Base-by-base conservation (phyloP, 2,888 invertebrate species). In the Teleogryllus oceanicus region DNA sequence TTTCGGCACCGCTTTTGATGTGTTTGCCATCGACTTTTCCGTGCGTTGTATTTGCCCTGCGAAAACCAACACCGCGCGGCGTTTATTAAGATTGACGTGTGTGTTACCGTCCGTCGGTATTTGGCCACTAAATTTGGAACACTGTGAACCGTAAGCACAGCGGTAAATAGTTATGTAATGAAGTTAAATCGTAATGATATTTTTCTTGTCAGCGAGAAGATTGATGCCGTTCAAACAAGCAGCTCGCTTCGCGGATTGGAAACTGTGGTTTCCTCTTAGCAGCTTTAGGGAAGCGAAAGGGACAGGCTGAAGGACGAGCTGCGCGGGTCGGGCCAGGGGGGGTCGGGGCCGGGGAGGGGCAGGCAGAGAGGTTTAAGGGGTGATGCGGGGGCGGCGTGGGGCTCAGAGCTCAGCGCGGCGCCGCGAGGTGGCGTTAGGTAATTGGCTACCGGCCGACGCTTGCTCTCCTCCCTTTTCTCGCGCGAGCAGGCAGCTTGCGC, bases 181-280 rank as follows among this genome's bases (percentile, higher is more conserved):
- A 62, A 13, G 62, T 37, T 62, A 62, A 62, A 62, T 62, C 13
- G 62, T 62, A 62, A 62, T 62, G 62, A 4, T 62, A 62, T 62
- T 62, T 62, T 62, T n/a, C 62, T 62, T 62, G 62, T 62, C 62
- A 62, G 16, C n/a, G 37, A n/a, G 62, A 62, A 62, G 62, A 62
- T 62, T 62, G 62, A 62, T 62, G 62, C 16, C 62, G 62, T n/a
- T 62, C 62, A n/a, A 62, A 62, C 62, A 62, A 62, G 62, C 62
- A 13, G n/a, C 16, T 18, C 62, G 62, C 62, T 18, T n/a, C 62
- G 13, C 62, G 16, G 62, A 62, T 62, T 62, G 62, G 62, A 62
- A 62, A 62, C 3, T n/a, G 62, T 62, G 62, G 62, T 62, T 62
- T 62, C n/a, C 62, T n/a, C n/a, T 62, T 62, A 62, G 62, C 37